Base-by-base conservation (phyloP, 2,113 vertebrate species). In the Chitala chitala region DNA sequence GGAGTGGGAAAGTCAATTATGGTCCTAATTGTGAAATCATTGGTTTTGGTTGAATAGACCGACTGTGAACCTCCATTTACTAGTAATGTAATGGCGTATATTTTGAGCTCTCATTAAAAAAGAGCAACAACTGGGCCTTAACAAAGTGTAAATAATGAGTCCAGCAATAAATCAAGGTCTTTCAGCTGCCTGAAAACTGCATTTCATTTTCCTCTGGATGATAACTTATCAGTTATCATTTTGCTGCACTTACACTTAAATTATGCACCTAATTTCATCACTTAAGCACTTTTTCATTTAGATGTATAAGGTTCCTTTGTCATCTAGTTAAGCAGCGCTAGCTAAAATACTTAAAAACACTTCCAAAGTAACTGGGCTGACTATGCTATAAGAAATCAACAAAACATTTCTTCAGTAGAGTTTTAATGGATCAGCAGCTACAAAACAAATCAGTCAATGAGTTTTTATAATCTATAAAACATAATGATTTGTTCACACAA, bases 1-100 rank as follows among this genome's bases (percentile, higher is more conserved):
- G n/a, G 42, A 48, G 26, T 26, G 58, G 42, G 29, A 71, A 26
- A 51, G 44, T 69, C 75, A 76, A 71, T 76, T 76, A 71, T 17
- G 44, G 42, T n/a, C 44, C 12, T 76, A 46, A 76, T 63, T 76
- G 68, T 29, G 54, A 61, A 70, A 59, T 63, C 42, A 50, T 70
- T 50, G 22, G 68, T 59, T 76, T 63, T 26, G 56, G 38, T 51
- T 29, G 75, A 54, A 59, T 54, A n/a, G 75, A 61, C 42, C 9
- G 9, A 51, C 66, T 64, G n/a, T 9, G 13, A 71, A 31, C n/a
- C 31, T 63, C 68, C 31, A 10, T 29, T 71, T 70, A 20, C 36
- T 31, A 8, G 54, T n/a, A 61, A 48, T 54, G 69, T 70, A 53
- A 54, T 42, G 46, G 29, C 46, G 22, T 3, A 38, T 17, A 36